A percentile compares a stretch with the other conserved stretches of the same genome.
These are phyloP conservation scores for Crossaster papposus DNA, from an alignment of 53 echinoderm and acorn worm genomes.

Conservation along the genomic window DNA sequence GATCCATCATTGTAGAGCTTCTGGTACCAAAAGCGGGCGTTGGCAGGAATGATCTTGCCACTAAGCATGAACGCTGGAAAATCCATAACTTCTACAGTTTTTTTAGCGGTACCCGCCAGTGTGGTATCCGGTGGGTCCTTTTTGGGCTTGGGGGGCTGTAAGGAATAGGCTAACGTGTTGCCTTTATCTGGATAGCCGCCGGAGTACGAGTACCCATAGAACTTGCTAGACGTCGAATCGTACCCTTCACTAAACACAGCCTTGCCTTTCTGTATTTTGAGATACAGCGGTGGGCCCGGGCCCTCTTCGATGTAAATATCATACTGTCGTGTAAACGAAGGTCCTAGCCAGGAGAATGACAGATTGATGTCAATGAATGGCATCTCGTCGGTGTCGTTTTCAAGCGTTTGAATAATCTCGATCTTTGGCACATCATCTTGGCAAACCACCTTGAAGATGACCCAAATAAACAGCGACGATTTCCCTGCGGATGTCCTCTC, in stretches of 20 bases:
- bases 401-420: neutral
- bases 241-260: neutral
- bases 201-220: neutral
- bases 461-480: neutral
- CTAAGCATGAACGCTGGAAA: neutral
- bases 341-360: no score
- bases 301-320: constrained; percentile 16
- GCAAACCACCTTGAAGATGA: neutral
- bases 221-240: no score
- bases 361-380: no score
- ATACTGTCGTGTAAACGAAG: no score
- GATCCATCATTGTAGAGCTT: neutral
- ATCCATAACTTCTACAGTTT: neutral
- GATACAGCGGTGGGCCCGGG: neutral
- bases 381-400: neutral
- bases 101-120: neutral
- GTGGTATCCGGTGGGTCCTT: neutral
- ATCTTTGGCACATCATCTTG: constrained; percentile 6
- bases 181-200: neutral
- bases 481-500: neutral
- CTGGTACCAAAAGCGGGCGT: constrained; percentile 29
- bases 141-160: neutral
- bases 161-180: neutral
- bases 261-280: neutral
- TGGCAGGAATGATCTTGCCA: neutral